Conservation (phyloP, 2,888 invertebrate genomes). For the Anoncus sp. region DNA sequence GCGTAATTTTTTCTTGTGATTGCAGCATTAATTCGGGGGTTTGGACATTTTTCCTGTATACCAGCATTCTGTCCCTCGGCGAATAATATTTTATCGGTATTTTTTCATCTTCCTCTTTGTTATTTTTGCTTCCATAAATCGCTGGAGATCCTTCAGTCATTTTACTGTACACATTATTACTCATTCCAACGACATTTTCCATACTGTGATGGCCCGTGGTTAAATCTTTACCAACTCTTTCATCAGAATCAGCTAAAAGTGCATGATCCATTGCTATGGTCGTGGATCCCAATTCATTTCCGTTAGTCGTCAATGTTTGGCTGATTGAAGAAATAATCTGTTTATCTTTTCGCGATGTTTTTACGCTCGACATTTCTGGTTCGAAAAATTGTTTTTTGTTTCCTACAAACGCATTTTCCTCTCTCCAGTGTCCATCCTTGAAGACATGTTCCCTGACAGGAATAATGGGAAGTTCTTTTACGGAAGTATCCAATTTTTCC, state of each 20-base stretch:
- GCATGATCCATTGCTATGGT: background rate
- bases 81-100: slow-evolving; percentile 73
- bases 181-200: background rate
- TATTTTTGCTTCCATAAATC: background rate
- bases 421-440: slow-evolving; percentile 52
- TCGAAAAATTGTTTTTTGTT: background rate
- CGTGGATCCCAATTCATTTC: background rate
- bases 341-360: background rate
- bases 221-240: background rate
- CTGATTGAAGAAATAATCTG: background rate
- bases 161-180: background rate
- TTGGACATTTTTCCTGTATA: slow-evolving; percentile 70
- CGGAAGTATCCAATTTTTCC: background rate
- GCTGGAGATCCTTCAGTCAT: background rate
- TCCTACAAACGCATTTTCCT: slow-evolving; percentile 27
- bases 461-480: slow-evolving; percentile 43
- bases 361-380: background rate
- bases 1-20: background rate
- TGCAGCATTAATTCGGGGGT: background rate
- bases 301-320: background rate
- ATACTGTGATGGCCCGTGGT: slow-evolving; percentile 6
- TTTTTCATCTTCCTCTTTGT: slow-evolving; percentile 48
- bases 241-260: slow-evolving; percentile 17
- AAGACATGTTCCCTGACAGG: slow-evolving; percentile 45
- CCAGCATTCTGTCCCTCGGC: slow-evolving; percentile 66